Conservation (phyloP, 2,797 vertebrate genomes). For the Triplophysa bombifrons region DNA sequence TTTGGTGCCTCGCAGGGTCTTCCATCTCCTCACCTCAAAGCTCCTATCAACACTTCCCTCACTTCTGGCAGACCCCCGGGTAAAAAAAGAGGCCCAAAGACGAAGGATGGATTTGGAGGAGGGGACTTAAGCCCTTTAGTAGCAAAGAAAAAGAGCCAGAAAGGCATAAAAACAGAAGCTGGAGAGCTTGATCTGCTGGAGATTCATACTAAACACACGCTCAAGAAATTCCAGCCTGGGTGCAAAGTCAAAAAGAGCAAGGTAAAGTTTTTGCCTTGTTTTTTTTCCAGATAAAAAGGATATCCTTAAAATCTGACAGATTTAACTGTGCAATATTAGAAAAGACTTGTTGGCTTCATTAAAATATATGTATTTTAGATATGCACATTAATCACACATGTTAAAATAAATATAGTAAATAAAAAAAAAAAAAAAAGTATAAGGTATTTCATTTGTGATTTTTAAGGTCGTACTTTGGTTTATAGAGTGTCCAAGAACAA, state of each 20-base stretch:
- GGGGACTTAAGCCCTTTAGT: constrained; percentile 63
- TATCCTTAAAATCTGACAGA: neutral
- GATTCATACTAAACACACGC: constrained; percentile 84
- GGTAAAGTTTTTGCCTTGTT: constrained; percentile 53
- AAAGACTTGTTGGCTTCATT: too few species aligned
- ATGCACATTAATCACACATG: too few species aligned
- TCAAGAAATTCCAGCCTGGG: constrained; percentile 80
- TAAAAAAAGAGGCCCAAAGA: constrained; percentile 85
- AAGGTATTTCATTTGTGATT: too few species aligned
- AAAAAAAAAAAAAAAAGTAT: too few species aligned
- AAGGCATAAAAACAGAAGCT: constrained; percentile 77
- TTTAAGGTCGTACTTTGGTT: too few species aligned
- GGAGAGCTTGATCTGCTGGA: constrained; percentile 83
- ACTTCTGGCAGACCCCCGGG: constrained; percentile 79
- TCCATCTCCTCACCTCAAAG: constrained; percentile 74
- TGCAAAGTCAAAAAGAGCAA: constrained; percentile 80
- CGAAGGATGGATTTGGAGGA: constrained; percentile 78
- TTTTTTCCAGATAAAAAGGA: neutral
- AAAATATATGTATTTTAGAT: too few species aligned
- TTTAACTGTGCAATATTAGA: neutral
- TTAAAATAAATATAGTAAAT: too few species aligned
- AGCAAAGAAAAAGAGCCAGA: constrained; percentile 82
- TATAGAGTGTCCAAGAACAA: too few species aligned
- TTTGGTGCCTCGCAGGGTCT: constrained; percentile 78
- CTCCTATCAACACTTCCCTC: constrained; percentile 73